Base-by-base conservation (phyloP, 2,113 vertebrate genomes). In the Pteropus alecto region DNA sequence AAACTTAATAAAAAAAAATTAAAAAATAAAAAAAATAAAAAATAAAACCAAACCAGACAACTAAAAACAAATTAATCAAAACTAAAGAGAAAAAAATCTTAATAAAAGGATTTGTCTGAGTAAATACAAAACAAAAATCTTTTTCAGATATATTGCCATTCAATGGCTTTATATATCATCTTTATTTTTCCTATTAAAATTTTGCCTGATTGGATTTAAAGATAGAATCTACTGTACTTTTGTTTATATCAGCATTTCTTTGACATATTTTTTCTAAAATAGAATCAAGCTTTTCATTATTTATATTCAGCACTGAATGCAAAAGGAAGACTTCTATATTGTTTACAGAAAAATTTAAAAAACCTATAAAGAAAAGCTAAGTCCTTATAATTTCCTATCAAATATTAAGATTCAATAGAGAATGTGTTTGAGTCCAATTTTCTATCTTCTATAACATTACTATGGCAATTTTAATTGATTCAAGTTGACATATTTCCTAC, bases 1-100 rank as follows among this genome's bases (percentile, higher is more conserved):
- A 51, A 51, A 51, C 48, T 15, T 51, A 51, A 48, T 48, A 3
- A 13, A 48, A 48, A 48, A 48, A 48, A 13, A 48, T 48, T 51
- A 15, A 51, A 48, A 48, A 48, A 48, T 48, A 5, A 48, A 48
- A 48, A 16, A 51, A 51, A 15, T 48, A 48, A 16, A 51, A 51
- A 51, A 51, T 51, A 51, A 51, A 51, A 87, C 3, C 35, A 90
- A 94, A 71, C 7, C 54, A 67, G 5, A 70, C 10, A 65, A 60
- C 68, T 65, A 83, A 93, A 96, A 60, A 43, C 18, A 94, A 95
- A 92, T 71, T 86, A 95, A 70, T 82, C 4, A 76, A 96, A 94
- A 94, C 35, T 91, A 78, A 92, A 90, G 30, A 71, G 18, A 4
- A 93, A 78, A 97, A 97, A 76, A 24, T 21, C 73, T 84, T 79